Evolutionary conservation across 2,797 vertebrate genomes (phyloP), one percentile per base, ranked within the genome.

Genomic region (Anniella stebbinsi): DNA sequence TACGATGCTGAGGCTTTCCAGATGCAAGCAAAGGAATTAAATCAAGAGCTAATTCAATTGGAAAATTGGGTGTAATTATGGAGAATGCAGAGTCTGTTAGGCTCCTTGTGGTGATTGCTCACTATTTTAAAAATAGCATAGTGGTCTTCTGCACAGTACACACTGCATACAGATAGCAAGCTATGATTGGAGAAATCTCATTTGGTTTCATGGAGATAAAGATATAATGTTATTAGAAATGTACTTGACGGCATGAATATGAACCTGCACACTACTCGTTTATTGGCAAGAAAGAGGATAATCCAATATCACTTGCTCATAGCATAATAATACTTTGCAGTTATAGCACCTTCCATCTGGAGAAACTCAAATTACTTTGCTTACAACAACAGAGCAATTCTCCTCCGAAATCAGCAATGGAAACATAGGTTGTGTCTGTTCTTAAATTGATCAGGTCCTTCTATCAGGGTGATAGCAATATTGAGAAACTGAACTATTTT

Each of bases 11-110:
- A 98, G 95, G 95, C 96, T 97, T 94, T 98, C 97, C 97, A 98
- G 97, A 98, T 97, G 96, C 96, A 97, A 94, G 96, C 95, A 95
- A 97, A 96, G 87, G 96, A 97, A 98, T 97, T 98, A 97, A 98
- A 97, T 98, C 97, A 98, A 92, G 95, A 76, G 92, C 96, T 97
- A 97, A 98, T 97, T 97, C 97, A 97, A 97, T 98, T 97, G 97
- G 97, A 97, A 98, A 97, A 98, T 97, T 97, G 97, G 96, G 97
- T 95, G 94, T 97, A 97, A 98, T 98, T 97, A 98, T 94, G 95
- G 95, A 97, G 96, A 98, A 97, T 97, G 95, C 95, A 97, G 96
- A 96, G 95, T 97, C 97, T 97, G 97, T 97, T 96, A 96, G 97
- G 95, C 95, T 96, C 96, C 96, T 96, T 0, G 10, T 83, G 76